Conservation (phyloP, 2,888 invertebrate genomes). For the Blera fallax region DNA sequence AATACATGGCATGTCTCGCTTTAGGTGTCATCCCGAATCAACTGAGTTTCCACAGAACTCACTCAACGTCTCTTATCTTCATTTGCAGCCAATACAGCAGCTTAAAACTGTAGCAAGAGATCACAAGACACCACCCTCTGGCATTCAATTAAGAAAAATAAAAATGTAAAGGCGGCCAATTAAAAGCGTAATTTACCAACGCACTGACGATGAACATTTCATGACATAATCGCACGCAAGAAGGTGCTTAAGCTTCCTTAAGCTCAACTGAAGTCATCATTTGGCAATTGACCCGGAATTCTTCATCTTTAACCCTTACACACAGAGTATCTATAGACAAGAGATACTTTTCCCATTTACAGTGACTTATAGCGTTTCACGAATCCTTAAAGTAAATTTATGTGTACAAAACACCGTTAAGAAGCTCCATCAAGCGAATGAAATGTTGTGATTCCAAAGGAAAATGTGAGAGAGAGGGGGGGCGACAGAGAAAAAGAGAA, state of each 20-base stretch:
- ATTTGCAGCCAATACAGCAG: constrained; percentile 12
- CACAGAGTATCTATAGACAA: neutral
- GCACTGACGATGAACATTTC: neutral
- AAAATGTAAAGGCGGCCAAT: constrained; percentile 40
- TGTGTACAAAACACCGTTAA: neutral
- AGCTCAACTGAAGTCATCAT: neutral
- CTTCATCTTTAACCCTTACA: neutral
- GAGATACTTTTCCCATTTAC: neutral
- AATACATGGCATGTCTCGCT: neutral
- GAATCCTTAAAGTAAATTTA: neutral
- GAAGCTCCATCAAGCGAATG: neutral
- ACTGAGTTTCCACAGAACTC: neutral
- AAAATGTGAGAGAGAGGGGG: too few relatives aligned
- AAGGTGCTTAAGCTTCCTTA: neutral
- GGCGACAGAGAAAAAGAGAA: too few relatives aligned
- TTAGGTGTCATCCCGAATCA: neutral
- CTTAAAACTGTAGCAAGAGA: neutral
- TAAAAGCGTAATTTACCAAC: constrained; percentile 28
- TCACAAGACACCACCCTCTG: constrained; percentile 21
- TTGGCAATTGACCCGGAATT: neutral
- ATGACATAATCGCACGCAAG: constrained; percentile 39
- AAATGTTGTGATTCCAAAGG: neutral
- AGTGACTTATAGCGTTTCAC: neutral
- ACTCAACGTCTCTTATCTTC: neutral
- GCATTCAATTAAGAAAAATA: constrained; percentile 51